These are phyloP conservation scores for Clitarchus hookeri DNA, from an alignment of 2,888 invertebrate species.

Conservation along the genomic window DNA sequence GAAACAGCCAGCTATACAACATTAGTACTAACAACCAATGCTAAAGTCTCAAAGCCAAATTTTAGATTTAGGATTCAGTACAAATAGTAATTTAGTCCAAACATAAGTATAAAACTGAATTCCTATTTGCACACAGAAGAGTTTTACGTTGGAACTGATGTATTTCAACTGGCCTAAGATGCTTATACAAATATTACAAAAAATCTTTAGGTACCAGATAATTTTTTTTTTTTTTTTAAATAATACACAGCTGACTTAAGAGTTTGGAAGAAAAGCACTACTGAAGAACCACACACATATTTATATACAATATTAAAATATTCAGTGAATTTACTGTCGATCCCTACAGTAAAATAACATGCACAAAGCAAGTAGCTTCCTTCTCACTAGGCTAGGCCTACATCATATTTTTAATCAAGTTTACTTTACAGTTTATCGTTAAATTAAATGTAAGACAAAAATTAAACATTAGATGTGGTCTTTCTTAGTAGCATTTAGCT, in stretches of 20 bases:
- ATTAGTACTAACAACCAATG: too few species aligned
- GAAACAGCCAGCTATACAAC: too few species aligned
- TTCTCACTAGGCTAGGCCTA: conserved; percentile 4
- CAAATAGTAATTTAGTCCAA: background rate
- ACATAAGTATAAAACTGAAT: background rate
- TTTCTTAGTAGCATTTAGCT: background rate
- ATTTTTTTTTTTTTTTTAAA: background rate
- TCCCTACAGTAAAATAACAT: conserved; percentile 14
- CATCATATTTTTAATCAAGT: background rate
- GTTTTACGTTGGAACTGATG: too few species aligned
- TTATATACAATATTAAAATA: background rate
- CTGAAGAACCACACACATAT: background rate
- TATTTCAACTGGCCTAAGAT: background rate
- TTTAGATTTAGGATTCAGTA: background rate
- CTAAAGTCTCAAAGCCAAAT: too few species aligned
- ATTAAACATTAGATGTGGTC: background rate
- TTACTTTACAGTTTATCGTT: background rate
- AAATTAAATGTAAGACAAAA: background rate
- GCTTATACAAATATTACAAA: background rate
- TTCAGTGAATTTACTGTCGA: conserved; percentile 8
- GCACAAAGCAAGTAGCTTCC: background rate
- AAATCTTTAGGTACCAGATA: background rate
- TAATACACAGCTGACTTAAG: background rate
- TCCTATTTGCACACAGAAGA: background rate
- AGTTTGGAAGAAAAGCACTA: background rate